Conservation (phyloP, 2,797 vertebrate genomes). For the Pangasius sanitwongsei region DNA sequence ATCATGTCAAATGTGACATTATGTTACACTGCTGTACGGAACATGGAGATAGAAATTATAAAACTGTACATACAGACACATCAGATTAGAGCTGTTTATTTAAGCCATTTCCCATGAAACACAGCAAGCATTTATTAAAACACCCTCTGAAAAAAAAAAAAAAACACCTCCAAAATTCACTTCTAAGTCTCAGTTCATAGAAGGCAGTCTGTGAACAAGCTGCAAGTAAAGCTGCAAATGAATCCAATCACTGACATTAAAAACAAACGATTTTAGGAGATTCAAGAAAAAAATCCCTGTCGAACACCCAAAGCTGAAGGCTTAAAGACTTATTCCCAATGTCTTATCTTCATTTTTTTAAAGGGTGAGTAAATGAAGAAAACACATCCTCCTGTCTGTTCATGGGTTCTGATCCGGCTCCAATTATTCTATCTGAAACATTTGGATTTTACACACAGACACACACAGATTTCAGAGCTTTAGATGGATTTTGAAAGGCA, state of each 20-base stretch:
- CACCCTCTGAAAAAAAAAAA: background rate
- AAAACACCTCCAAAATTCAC: constrained; percentile 18
- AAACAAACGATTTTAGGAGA: constrained; percentile 70
- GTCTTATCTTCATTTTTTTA: constrained; percentile 75
- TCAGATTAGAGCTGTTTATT: background rate
- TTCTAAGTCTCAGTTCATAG: background rate
- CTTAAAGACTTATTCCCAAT: constrained; percentile 77
- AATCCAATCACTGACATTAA: constrained; percentile 33
- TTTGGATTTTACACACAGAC: constrained; percentile 62
- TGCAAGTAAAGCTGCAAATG: constrained; percentile 55
- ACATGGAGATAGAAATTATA: background rate
- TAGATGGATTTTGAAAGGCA: constrained; percentile 66
- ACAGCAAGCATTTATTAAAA: constrained; percentile 2
- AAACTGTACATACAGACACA: background rate
- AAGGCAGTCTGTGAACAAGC: constrained; percentile 43
- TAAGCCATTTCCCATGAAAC: background rate
- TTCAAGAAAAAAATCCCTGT: constrained; percentile 65
- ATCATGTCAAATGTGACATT: background rate
- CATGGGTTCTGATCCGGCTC: constrained; percentile 76
- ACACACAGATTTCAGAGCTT: constrained; percentile 67
- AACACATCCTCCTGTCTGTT: constrained; percentile 73
- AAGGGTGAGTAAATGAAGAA: constrained; percentile 71
- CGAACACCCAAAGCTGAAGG: constrained; percentile 73
- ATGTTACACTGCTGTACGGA: too few relatives aligned
- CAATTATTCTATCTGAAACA: constrained; percentile 71